Base-by-base conservation (phyloP, 1,140 invertebrate species). In the Lamellibrachia luymesi region DNA sequence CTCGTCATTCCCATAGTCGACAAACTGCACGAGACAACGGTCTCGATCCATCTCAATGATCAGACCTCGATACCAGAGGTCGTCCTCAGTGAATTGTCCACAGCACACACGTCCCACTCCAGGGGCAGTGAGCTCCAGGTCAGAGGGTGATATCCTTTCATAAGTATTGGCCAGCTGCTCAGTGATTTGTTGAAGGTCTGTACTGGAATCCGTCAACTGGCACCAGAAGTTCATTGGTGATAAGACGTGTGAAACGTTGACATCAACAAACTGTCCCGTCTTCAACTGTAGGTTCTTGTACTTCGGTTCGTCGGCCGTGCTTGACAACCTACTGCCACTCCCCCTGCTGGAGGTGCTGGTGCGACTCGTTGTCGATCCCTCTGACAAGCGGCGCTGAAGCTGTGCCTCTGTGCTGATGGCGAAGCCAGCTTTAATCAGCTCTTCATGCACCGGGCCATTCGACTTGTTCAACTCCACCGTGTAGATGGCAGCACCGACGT, bases 1-100 rank as follows among this genome's bases (percentile, higher is more conserved):
- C 95, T 98, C 98, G 27, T 97, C 96, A 95, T 98, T 98, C 8
- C 98, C 98, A 95, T 98, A 98, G 95, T 98, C 98, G 10, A 98
- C 95, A 95, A 97, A 98, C 13, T 97, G 96, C 0, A 98, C 97
- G 89, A 98, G 96, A 0, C 97, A 97, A 96, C 90, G 93, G n/a
- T 98, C 97, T 6, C 95, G 94, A 17, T 97, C 96, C 93, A 97
- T 97, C 94, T 98, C 97, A 0, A 98, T 95, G 25, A 98, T 97
- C 94, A 97, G 97, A 1, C 98, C 98, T 93, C 98, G 96, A 95
- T 98, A 98, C 98, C 98, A 98, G 1, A 96, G 95, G 80, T 97
- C 97, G 95, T 98, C 98, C 6, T 97, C 97, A 0, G 97, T 97
- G 95, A 97, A 98, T 93, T 97, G 97, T 0, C 98, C 98, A 90